Base-by-base conservation (phyloP, 2,113 vertebrate genomes). In the Phrynocephalus versicolor region DNA sequence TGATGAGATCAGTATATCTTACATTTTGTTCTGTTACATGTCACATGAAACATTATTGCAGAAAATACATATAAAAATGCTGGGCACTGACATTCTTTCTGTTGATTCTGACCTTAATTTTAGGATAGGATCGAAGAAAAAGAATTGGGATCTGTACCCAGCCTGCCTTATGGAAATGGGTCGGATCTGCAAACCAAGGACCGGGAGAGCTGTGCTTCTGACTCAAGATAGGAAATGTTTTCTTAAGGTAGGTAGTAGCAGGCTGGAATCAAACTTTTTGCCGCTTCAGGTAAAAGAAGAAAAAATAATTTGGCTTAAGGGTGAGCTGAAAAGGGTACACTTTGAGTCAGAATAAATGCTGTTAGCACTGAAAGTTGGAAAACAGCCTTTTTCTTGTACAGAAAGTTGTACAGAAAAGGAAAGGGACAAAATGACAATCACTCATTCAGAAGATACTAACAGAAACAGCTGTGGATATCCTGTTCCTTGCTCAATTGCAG, bases 141-240 rank as follows among this genome's bases (percentile, higher is more conserved):
- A 97, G 94, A 99, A 99, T 94, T 99, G 99, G 99, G 98, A 99
- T 89, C 96, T 99, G 41, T 99, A 99, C 81, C 98, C 98, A 0
- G 96, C 97, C 37, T 99, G 98, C 92, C 96, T 99, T 18, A 93
- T 90, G 89, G 98, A 99, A 94, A 99, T 99, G 97, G 97, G 98
- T 55, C 97, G 98, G 5, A 97, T 99, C 85, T 98, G 97, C 91
- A 95, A 96, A 6, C 98, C 98, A 0, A 97, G 96, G 9, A 97
- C 97, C 2, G 99, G 98, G 76, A 97, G 97, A 91, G 99, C 98
- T 13, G 97, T 96, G 6, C 95, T 99, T 10, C 96, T 99, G 12
- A 99, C 98, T 0, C 98, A 99, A 91, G 98, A 99, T 93, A 99
- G 98, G 94, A 99, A 99, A 78, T 99, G 99, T 87, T 99, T 99